Evolutionary conservation across 37 sponge, comb jelly and placozoan species (phyloP).

Genomic region (Oopsacas minuta): DNA sequence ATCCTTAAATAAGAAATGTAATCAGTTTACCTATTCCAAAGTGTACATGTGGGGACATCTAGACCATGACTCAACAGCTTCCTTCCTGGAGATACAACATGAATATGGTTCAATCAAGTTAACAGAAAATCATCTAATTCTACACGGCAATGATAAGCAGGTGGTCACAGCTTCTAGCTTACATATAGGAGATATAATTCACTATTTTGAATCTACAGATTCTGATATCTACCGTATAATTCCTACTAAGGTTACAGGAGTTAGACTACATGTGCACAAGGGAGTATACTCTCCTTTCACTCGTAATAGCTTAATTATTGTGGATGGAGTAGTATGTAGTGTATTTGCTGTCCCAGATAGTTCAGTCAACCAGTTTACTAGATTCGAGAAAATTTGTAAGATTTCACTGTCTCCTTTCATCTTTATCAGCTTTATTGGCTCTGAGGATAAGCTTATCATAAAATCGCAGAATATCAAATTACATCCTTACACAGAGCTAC

Average conservation of each 20-base stretch:
- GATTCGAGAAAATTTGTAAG: not conserved
- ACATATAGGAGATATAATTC: not conserved
- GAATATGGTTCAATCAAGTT: not conserved
- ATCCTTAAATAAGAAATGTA: not conserved
- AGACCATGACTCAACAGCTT: not conserved
- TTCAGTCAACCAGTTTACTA: not conserved
- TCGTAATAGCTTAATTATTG: not conserved
- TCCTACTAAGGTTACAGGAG: not conserved
- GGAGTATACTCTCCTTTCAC: not conserved
- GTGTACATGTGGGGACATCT: not conserved
- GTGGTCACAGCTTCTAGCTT: not conserved
- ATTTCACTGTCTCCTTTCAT: not conserved
- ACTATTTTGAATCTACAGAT: not conserved
- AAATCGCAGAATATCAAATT: not conserved
- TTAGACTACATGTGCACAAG: not conserved
- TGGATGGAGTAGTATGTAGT: constrained; percentile 7
- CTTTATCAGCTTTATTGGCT: not conserved
- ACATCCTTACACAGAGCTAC: not conserved
- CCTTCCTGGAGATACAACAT: not conserved
- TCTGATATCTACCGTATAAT: not conserved
- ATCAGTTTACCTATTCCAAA: not conserved
- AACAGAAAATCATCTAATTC: not conserved
- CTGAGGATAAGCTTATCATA: not conserved
- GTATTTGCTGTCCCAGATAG: not conserved
- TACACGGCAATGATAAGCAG: not conserved